Percentiles rank a stretch among this genome's conserved stretches.
Conservation (phyloP, 2,113 vertebrate genomes). For the Casuarius casuarius region DNA sequence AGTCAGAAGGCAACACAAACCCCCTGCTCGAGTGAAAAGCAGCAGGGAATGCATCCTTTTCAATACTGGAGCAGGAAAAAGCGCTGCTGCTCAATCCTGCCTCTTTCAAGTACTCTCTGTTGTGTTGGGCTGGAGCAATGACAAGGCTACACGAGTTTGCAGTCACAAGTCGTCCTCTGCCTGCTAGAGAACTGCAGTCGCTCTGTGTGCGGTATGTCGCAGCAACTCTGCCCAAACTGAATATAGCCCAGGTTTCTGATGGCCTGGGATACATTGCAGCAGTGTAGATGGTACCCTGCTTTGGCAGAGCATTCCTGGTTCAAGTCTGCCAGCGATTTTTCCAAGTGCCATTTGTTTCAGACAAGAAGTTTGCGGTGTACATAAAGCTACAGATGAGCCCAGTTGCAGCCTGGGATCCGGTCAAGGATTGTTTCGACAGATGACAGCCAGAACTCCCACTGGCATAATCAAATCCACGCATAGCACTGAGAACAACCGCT, state of each 20-base stretch:
- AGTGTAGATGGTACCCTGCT: background rate
- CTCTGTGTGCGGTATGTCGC: background rate
- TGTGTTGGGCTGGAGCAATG: background rate
- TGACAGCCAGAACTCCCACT: constrained; percentile 49
- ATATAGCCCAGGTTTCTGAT: background rate
- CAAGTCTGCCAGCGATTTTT: constrained; percentile 42
- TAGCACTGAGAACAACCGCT: constrained; percentile 6
- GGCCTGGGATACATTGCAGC: background rate
- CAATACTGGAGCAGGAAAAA: background rate
- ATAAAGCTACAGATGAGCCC: constrained; percentile 30
- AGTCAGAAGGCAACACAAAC: background rate
- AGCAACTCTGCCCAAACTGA: background rate
- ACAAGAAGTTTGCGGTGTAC: constrained; percentile 23
- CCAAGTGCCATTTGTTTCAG: constrained; percentile 28
- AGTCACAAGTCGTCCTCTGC: background rate
- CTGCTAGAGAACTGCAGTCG: background rate
- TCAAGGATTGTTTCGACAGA: constrained; percentile 38
- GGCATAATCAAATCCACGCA: constrained; percentile 3
- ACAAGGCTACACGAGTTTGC: background rate
- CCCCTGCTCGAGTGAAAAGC: background rate
- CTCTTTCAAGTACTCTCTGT: background rate
- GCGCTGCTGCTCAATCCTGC: background rate
- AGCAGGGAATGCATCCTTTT: background rate
- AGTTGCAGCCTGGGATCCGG: background rate
- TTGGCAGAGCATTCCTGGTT: background rate